Evolutionary conservation across 2,888 invertebrate genomes (phyloP).

Genomic region (Drosophila engyochracea): DNA sequence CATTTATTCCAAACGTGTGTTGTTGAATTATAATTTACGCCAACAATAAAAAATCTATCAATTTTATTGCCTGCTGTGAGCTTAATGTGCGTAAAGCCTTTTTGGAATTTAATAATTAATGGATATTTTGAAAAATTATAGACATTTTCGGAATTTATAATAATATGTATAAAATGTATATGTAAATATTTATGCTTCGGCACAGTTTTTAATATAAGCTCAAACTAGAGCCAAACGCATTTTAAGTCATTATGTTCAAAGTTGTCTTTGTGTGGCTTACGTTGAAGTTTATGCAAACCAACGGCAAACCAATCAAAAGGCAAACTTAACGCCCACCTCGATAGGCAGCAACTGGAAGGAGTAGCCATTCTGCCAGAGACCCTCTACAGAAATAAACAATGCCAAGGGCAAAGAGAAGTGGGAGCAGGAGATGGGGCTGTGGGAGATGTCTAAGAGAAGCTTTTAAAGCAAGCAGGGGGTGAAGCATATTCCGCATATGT

Average conservation of each 20-base stretch:
- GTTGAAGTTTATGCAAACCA: slow-evolving; percentile 29
- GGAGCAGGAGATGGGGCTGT: neutral
- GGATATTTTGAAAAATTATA: neutral
- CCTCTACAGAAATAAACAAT: neutral
- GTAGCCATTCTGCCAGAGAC: neutral
- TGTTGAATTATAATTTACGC: slow-evolving; percentile 12
- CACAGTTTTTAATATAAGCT: neutral
- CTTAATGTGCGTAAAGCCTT: neutral
- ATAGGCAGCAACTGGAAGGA: slow-evolving; percentile 19
- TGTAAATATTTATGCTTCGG: neutral
- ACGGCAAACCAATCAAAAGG: slow-evolving; percentile 38
- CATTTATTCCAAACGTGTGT: slow-evolving; percentile 7
- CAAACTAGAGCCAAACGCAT: neutral
- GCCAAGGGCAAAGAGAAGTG: neutral
- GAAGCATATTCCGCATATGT: slow-evolving; percentile 60
- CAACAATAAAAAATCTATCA: neutral
- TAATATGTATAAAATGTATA: neutral
- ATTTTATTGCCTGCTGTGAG: neutral
- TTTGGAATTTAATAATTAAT: slow-evolving; percentile 7
- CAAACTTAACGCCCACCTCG: slow-evolving; percentile 26
- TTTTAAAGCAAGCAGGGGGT: slow-evolving; percentile 20
- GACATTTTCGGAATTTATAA: neutral
- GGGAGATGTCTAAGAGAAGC: slow-evolving; percentile 34
- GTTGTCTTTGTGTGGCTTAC: slow-evolving; percentile 8
- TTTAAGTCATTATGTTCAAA: slow-evolving; percentile 19